A percentile compares a stretch with the other conserved stretches of the same genome.
Evolutionary conservation across 2,797 vertebrate species (phyloP).

Genomic region (Sebastes melanostomus): DNA sequence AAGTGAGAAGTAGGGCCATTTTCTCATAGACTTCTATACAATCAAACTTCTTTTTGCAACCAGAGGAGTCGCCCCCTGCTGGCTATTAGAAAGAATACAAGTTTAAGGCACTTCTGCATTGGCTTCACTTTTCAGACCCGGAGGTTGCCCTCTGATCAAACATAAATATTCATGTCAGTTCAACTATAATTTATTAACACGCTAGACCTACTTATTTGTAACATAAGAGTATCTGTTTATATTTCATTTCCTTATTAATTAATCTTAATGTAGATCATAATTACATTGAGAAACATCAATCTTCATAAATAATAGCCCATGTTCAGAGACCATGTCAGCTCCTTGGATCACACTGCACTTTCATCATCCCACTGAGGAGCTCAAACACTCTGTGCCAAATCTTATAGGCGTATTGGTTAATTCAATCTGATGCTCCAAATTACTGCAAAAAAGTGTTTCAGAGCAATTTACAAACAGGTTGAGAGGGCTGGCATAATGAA

Average conservation of each 20-base stretch:
- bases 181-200: not conserved
- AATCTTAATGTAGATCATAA: slow-evolving; percentile 7
- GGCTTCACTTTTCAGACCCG: not conserved
- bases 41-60: not conserved
- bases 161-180: not conserved
- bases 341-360: not conserved
- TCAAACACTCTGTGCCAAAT: not conserved
- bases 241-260: not conserved
- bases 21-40: not conserved
- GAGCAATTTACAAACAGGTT: slow-evolving; percentile 34
- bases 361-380: slow-evolving; percentile 15
- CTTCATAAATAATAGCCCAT: not conserved
- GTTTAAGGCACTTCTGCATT: not conserved
- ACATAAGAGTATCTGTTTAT: not conserved
- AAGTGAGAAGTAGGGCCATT: fast-evolving
- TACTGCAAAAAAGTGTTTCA: slow-evolving; percentile 6
- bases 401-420: slow-evolving; percentile 15
- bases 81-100: not conserved
- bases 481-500: slow-evolving; percentile 36
- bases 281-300: not conserved
- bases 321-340: slow-evolving; percentile 16
- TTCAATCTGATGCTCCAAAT: slow-evolving; percentile 37
- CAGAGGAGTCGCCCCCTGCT: not conserved
- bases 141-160: not conserved
- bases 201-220: not conserved